Percentiles rank a stretch among this genome's conserved stretches.
Evolutionary conservation across 2,797 vertebrate genomes (phyloP).

Genomic region (Eurystomus glaucurus): DNA sequence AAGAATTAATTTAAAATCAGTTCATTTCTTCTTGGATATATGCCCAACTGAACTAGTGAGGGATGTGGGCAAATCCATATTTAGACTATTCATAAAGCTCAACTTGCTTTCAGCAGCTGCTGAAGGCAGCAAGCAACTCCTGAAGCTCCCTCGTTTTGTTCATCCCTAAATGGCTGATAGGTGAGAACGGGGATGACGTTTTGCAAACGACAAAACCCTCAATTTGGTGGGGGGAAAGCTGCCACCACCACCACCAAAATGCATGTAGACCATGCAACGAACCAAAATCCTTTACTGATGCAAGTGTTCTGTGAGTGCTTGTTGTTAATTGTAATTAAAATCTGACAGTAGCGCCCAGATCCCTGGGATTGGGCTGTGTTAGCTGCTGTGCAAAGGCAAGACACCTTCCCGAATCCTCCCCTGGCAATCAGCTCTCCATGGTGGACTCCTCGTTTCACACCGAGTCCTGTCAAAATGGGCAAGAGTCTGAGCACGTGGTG

Average conservation of each 20-base stretch:
- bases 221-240: not conserved
- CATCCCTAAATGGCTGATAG: not conserved
- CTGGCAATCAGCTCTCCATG: not conserved
- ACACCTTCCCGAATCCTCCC: rapidly evolving
- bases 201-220: not conserved
- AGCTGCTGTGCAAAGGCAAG: not conserved
- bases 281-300: rapidly evolving
- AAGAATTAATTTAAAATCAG: not conserved
- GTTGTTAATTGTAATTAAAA: not conserved
- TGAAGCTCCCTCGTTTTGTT: rapidly evolving
- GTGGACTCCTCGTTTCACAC: not conserved
- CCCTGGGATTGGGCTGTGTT: not conserved
- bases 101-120: not conserved
- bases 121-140: not conserved
- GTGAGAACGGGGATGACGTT: rapidly evolving
- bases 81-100: not conserved
- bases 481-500: rapidly evolving
- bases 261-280: rapidly evolving
- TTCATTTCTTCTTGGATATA: not conserved
- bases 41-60: not conserved
- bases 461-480: rapidly evolving
- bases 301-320: not conserved
- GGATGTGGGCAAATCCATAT: not conserved
- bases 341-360: not conserved
- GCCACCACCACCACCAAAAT: not conserved